phyloP scores from a whole-genome alignment of 1,140 invertebrate species.

The Euglossa dilemma region DNA sequence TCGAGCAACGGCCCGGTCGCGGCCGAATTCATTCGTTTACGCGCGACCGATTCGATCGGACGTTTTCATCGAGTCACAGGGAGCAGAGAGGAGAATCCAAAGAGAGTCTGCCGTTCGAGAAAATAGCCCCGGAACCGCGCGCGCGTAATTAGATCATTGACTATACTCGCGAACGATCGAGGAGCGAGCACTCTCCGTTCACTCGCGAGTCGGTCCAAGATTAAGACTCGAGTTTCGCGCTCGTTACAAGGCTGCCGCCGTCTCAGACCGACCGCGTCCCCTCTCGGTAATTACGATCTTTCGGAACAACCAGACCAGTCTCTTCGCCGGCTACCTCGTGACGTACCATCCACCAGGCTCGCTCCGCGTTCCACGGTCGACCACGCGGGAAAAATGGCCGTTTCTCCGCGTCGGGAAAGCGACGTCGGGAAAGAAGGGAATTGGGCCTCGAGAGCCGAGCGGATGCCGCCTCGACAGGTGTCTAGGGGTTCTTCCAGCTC shows the following conservation, averaged over 20 bases:
- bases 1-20: background rate
- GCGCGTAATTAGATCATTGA: conserved; percentile 37
- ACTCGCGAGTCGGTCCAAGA: conserved; percentile 2
- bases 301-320: conserved; percentile 26
- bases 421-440: conserved; percentile 14
- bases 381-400: too few relatives aligned
- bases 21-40: conserved; percentile 12
- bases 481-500: too few relatives aligned
- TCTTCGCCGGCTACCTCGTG: conserved; percentile 1
- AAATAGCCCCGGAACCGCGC: background rate
- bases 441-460: background rate
- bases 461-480: too few relatives aligned
- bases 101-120: background rate
- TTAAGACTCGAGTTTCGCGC: conserved; percentile 40
- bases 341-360: background rate
- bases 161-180: conserved; percentile 9
- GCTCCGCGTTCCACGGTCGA: background rate
- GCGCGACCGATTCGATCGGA: background rate
- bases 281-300: conserved; percentile 19
- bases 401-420: background rate
- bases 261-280: background rate
- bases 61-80: background rate
- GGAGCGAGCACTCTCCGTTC: background rate
- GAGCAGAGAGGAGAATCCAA: background rate
- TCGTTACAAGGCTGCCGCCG: conserved; percentile 6